Evolutionary conservation across 2,113 vertebrate species (phyloP), one percentile per base, ranked within the genome.

Genomic region (Ceuthmochares aereus): DNA sequence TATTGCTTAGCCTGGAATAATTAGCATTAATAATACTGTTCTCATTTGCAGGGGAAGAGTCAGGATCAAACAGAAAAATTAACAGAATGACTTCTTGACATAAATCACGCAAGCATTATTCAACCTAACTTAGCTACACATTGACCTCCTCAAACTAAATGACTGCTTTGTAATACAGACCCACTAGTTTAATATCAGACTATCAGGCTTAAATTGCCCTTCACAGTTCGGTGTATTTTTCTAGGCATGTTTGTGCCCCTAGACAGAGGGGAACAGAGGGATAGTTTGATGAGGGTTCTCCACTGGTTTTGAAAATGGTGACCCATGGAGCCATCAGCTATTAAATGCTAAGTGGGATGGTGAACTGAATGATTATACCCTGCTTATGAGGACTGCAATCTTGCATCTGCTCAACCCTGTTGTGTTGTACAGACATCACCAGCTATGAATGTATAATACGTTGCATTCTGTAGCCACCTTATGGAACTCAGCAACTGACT

Each of bases 21-120:
- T 97, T 96, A 91, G 16, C 56, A 87, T 67, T 91, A 87, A 77
- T 96, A 89, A 94, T 6, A 43, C 14, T 49, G 16, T 55, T 95
- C 69, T 62, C 92, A 83, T 89, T 84, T 87, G 22, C 19, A 52
- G 52, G 25, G 18, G 52, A 30, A 42, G 49, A 80, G 59, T 55
- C 56, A 49, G 72, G 70, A 87, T 94, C 73, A 80, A 70, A 69
- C n/a, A 70, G 59, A 75, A 16, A 43, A 81, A 72, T 55, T 64
- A 73, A 43, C 17, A 92, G 45, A 91, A 64, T 67, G 78, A 95
- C 40, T 77, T 67, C 63, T 18, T 82, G 55, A 42, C 1, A 1
- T 84, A 59, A 85, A 54, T 74, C 66, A 82, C 69, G 52, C 36
- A 34, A 19, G 47, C 23, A 78, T 12, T 34, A 47, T 72, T 69